phyloP scores from a whole-genome alignment of 2,797 vertebrate species.

The Thalassophryne amazonica region DNA sequence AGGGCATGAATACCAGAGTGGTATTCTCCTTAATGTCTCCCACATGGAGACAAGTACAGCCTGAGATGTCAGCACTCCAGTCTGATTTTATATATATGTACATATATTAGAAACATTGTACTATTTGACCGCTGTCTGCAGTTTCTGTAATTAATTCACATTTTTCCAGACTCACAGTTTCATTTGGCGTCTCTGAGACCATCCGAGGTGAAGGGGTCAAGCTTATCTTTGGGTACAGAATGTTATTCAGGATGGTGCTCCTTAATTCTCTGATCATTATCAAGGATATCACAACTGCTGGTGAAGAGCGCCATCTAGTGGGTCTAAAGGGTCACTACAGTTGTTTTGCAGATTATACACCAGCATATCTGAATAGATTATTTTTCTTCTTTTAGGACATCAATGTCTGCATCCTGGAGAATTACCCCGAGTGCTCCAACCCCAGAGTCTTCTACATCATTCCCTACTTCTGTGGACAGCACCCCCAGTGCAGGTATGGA shows the following conservation, averaged over 20 bases:
- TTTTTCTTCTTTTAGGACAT: slow-evolving; percentile 83
- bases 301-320: slow-evolving; percentile 54
- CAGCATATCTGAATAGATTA: neutral
- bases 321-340: neutral
- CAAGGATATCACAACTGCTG: neutral
- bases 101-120: no score
- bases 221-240: slow-evolving; percentile 31
- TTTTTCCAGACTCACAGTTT: neutral
- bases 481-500: slow-evolving; percentile 95
- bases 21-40: slow-evolving; percentile 1
- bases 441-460: slow-evolving; percentile 98
- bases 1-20: no score
- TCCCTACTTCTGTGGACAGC: slow-evolving; percentile 98
- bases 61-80: no score
- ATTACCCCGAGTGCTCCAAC: slow-evolving; percentile 97
- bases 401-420: slow-evolving; percentile 97
- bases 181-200: neutral
- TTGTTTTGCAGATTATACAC: neutral
- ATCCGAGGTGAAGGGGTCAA: slow-evolving; percentile 14
- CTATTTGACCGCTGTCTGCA: no score
- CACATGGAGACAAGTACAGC: slow-evolving; percentile 6
- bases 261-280: neutral
- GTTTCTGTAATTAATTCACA: no score
- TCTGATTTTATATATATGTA: no score
- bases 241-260: slow-evolving; percentile 12